Percentiles rank a stretch among this genome's conserved stretches.
phyloP scores from a whole-genome alignment of 2,888 invertebrate species.

The Drosophila niveifrons region DNA sequence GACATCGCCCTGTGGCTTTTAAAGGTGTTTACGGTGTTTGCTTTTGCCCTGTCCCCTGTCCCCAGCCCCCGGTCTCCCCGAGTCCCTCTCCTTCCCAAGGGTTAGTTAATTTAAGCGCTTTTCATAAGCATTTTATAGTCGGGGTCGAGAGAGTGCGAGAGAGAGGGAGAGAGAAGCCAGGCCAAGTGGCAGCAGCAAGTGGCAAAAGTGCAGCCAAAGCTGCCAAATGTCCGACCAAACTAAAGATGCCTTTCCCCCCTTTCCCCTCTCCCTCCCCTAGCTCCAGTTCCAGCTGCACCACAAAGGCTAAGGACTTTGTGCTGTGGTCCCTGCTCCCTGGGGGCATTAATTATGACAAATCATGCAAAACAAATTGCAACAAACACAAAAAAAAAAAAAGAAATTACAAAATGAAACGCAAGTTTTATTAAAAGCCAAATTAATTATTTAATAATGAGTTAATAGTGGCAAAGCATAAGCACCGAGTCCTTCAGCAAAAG shows the following conservation, averaged over 20 bases:
- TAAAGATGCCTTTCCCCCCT: neutral
- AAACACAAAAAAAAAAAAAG: conserved; percentile 24
- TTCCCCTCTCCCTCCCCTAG: no score
- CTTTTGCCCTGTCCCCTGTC: conserved; percentile 40
- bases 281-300: neutral
- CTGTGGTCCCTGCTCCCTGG: conserved; percentile 24
- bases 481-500: no score
- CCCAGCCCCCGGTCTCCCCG: neutral
- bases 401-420: conserved; percentile 23
- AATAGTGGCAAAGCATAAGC: conserved; percentile 12
- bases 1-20: conserved; percentile 69
- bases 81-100: conserved; percentile 39
- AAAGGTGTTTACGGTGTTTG: conserved; percentile 78
- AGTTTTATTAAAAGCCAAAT: conserved; percentile 71
- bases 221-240: conserved; percentile 51
- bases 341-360: conserved; percentile 59
- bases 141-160: neutral
- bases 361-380: conserved; percentile 47
- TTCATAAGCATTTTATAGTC: conserved; percentile 75
- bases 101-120: conserved; percentile 79
- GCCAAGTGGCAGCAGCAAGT: conserved; percentile 50
- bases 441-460: conserved; percentile 73
- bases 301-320: conserved; percentile 18
- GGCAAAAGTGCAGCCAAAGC: conserved; percentile 55
- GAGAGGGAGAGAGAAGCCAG: conserved; percentile 4